Percentiles rank a stretch among this genome's conserved stretches.
phyloP scores from a whole-genome alignment of 2,113 vertebrate genomes.

The Myiozetetes cayanensis region DNA sequence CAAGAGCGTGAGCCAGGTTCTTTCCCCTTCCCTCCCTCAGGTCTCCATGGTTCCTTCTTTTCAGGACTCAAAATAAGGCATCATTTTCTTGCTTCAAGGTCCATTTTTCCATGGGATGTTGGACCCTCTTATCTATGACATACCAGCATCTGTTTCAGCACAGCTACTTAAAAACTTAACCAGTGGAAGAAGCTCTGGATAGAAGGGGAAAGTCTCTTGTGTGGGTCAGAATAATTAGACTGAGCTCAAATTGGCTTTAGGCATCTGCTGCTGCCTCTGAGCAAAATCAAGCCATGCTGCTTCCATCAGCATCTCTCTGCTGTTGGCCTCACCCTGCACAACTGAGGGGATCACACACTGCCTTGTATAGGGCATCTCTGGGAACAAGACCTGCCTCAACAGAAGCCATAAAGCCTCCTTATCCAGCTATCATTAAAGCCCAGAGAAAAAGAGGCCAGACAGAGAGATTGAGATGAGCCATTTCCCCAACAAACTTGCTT shows the following conservation, averaged over 20 bases:
- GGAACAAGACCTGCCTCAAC: slow-evolving; percentile 26
- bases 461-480: slow-evolving; percentile 42
- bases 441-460: slow-evolving; percentile 34
- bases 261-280: slow-evolving; percentile 53
- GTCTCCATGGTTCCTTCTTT: neutral
- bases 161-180: neutral
- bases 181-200: neutral
- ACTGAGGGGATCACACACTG: neutral
- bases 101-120: neutral
- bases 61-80: neutral
- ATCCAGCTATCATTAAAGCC: neutral
- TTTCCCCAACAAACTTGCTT: slow-evolving; percentile 64
- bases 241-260: slow-evolving; percentile 20
- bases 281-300: slow-evolving; percentile 51
- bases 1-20: neutral
- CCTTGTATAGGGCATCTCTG: slow-evolving; percentile 16
- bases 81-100: neutral
- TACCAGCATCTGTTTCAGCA: slow-evolving; percentile 5
- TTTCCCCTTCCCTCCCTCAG: neutral
- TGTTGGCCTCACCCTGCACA: neutral
- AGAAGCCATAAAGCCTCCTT: slow-evolving; percentile 31
- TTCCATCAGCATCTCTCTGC: slow-evolving; percentile 45
- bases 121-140: neutral
- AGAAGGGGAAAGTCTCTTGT: slow-evolving; percentile 41
- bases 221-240: slow-evolving; percentile 44